Evolutionary conservation across 2,888 invertebrate species (phyloP), one percentile per base, ranked within the genome.

Genomic region (Brachyptera risi): DNA sequence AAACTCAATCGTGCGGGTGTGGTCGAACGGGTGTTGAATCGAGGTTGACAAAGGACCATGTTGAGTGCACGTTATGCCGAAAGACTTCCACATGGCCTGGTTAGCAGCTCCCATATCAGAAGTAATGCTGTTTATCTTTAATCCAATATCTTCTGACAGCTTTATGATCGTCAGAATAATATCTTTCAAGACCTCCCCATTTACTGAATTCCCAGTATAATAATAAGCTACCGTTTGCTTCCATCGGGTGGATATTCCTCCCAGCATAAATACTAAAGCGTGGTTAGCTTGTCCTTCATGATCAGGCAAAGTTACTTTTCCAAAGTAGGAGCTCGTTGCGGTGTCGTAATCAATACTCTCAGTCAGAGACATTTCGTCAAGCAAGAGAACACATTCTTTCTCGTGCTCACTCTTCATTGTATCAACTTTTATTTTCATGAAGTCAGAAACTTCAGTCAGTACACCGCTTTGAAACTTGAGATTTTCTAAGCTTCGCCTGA

Each of bases 181-280:
- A 13, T 56, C 15, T 60, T 65, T 62, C 26, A 68, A 66, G 1
- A 64, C 35, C 1, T 58, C 31, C 17, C 68, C 69, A 50, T 67
- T 57, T 15, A 68, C 63, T 15, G 65, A 67, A 37, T 67, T 61
- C 1, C 65, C 60, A 49, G 69, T 69, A n/a, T n/a, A n/a, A n/a
- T n/a, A n/a, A n/a, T n/a, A n/a, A n/a, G n/a, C n/a, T n/a, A n/a
- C n/a, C n/a, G 60, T 59, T 58, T 70, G 69, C 44, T 71, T 70
- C 69, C 69, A 70, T 15, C 68, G 40, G 24, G 62, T 61, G 9
- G 56, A 63, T 7, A 70, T 61, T 26, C 69, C 70, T 24, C 60
- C 68, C 27, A 71, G 47, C 67, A 71, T 68, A 42, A 70, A 65
- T 31, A 70, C 68, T 31, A 70, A 57, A n/a, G 62, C 68, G 65